These are phyloP conservation scores for Reinhardtius hippoglossoides DNA, from an alignment of 2,113 vertebrate genomes.

Conservation along the genomic window DNA sequence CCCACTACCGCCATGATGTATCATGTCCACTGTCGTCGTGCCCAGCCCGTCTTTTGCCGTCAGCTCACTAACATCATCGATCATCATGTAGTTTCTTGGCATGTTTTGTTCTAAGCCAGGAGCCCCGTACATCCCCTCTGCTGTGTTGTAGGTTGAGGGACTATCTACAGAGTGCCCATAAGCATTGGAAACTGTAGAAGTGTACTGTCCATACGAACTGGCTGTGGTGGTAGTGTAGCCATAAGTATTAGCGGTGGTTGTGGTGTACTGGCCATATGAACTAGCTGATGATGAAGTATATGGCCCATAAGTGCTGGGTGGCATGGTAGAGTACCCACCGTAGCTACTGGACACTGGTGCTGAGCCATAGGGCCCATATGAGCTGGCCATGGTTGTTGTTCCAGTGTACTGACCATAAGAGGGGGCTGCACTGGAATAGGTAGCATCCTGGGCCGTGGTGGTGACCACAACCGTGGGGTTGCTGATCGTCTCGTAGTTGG, in stretches of 20 bases:
- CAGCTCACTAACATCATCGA: conserved; percentile 96
- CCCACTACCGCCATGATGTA: conserved; percentile 85
- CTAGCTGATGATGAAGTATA: conserved; percentile 73
- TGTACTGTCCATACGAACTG: conserved; percentile 83
- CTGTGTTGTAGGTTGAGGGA: conserved; percentile 85
- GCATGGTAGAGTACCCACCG: conserved; percentile 77
- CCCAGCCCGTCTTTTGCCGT: conserved; percentile 91
- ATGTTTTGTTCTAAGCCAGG: conserved; percentile 94
- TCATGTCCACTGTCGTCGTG: conserved; percentile 83
- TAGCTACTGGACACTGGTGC: conserved; percentile 80
- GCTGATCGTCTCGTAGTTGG: conserved; percentile 94
- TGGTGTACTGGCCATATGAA: conserved; percentile 88
- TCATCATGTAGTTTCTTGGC: conserved; percentile 97
- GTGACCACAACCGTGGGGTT: conserved; percentile 86
- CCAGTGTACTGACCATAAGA: conserved; percentile 81
- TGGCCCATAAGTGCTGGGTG: conserved; percentile 81
- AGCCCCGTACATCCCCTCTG: conserved; percentile 89
- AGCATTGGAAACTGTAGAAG: conserved; percentile 79
- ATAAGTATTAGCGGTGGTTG: conserved; percentile 81
- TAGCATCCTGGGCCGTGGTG: conserved; percentile 84
- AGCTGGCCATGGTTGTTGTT: conserved; percentile 77
- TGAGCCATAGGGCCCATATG: conserved; percentile 80
- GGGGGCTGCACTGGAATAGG: conserved; percentile 76
- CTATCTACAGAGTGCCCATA: conserved; percentile 88
- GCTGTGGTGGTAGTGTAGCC: conserved; percentile 83